Conservation (phyloP, 2,888 invertebrate species). For the Mimumesa dahlbomi region DNA sequence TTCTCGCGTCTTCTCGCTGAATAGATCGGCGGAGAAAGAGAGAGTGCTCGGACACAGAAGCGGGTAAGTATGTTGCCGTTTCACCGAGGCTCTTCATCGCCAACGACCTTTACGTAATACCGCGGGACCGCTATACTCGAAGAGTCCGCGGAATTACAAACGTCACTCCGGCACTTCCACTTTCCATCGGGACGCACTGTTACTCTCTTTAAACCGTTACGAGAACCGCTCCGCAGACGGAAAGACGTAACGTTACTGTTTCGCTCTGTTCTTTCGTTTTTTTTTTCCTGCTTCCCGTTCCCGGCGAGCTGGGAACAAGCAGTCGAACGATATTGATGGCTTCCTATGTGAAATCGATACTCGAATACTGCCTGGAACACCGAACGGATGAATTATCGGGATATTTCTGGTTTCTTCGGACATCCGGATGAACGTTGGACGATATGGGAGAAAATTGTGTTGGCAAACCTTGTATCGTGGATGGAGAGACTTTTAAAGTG, state of each 20-base stretch:
- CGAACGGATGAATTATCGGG: too few relatives aligned
- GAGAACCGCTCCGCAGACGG: slow-evolving; percentile 7
- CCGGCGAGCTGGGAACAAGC: too few relatives aligned
- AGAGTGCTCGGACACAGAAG: slow-evolving; percentile 3
- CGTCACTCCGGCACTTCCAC: slow-evolving; percentile 55
- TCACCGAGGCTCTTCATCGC: slow-evolving; percentile 62
- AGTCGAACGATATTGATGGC: too few relatives aligned
- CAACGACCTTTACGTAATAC: slow-evolving; percentile 73
- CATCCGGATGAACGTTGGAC: too few relatives aligned
- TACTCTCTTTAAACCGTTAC: background rate
- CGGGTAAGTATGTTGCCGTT: slow-evolving; percentile 32
- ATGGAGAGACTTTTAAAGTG: too few relatives aligned
- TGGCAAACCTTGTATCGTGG: too few relatives aligned
- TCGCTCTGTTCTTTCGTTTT: background rate
- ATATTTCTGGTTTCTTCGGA: too few relatives aligned
- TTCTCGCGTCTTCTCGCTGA: slow-evolving; percentile 12
- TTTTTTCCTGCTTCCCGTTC: too few relatives aligned
- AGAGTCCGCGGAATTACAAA: slow-evolving; percentile 52
- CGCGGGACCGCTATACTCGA: slow-evolving; percentile 37
- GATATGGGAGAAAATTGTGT: too few relatives aligned
- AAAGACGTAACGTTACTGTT: slow-evolving; percentile 15
- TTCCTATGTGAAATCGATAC: too few relatives aligned
- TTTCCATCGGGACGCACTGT: slow-evolving; percentile 60
- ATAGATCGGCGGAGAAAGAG: slow-evolving; percentile 10
- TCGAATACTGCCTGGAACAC: too few relatives aligned